Evolutionary conservation across 2,113 vertebrate species (phyloP), one percentile per base, ranked within the genome.

Genomic region (Panthera tigris): DNA sequence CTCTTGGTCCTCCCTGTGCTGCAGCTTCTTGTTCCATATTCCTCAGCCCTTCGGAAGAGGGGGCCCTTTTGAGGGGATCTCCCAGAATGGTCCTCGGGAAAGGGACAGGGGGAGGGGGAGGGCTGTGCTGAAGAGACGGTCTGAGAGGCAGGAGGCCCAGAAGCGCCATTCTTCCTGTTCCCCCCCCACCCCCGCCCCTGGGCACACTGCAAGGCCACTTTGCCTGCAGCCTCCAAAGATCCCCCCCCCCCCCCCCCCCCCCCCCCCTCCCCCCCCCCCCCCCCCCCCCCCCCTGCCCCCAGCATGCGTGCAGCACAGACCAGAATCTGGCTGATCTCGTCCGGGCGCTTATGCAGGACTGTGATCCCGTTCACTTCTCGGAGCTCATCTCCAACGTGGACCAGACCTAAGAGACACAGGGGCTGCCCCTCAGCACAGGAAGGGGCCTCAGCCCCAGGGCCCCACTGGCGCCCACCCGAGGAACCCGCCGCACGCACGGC

Each of bases 251-350:
- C 41, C 13, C 41, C 5, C 36, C 36, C 36, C 36, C 48, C 7
- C 29, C 4, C 39, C 6, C 25, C 39, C 45, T 1, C 1, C 45
- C 45, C 36, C 36, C 0, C 5, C 52, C 1, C 55, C 6, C 13
- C 3, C 0, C 1, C 5, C 21, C 21, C 23, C 36, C 0, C 19
- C 5, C 0, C 0, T 4, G 4, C 4, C 18, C 76, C 57, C 68
- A 1, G 21, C 39, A 15, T 25, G 0, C 11, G 2, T 3, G 39
- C 16, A 74, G 86, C 91, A 97, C 98, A 73, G 97, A 99, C 99
- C 99, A 99, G 98, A 98, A 99, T 99, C 98, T 99, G 99, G 97
- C 99, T 99, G 97, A 99, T 99, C 98, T 99, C 99, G 57, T 99
- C 99, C 0, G 99, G 99, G 88, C 99, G 98, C 98, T 99, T 99